Evolutionary conservation across 2,888 invertebrate species (phyloP).

Genomic region (Scotopteryx bipunctaria): DNA sequence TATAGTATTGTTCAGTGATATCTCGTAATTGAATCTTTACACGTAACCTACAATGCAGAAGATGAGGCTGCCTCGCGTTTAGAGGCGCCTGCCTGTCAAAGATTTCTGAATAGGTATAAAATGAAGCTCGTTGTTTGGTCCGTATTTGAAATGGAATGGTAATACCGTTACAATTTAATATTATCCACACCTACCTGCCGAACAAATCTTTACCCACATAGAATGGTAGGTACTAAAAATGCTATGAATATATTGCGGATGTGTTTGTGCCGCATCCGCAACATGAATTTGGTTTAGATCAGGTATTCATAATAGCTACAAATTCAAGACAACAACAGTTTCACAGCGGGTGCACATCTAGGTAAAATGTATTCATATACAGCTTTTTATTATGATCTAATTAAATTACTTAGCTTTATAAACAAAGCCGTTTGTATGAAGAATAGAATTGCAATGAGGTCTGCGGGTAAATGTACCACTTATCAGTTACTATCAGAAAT

Average conservation of each 20-base stretch:
- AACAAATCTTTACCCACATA: conserved; percentile 50
- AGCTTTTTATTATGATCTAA: neutral
- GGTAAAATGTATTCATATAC: conserved; percentile 13
- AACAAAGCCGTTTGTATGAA: conserved; percentile 4
- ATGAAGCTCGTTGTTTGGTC: conserved; percentile 26
- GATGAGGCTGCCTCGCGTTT: conserved; percentile 46
- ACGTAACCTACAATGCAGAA: conserved; percentile 58
- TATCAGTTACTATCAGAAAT: conserved; percentile 51
- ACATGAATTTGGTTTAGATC: conserved; percentile 12
- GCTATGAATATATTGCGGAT: conserved; percentile 62
- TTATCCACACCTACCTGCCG: conserved; percentile 32
- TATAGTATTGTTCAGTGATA: conserved; percentile 70
- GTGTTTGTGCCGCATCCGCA: conserved; percentile 32
- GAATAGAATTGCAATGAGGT: conserved; percentile 40
- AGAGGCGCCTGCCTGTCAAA: conserved; percentile 28
- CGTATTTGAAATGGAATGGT: conserved; percentile 32
- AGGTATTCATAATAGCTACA: conserved; percentile 41
- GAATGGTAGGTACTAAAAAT: conserved; percentile 46
- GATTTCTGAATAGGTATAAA: conserved; percentile 28
- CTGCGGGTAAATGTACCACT: conserved; percentile 48
- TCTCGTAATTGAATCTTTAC: conserved; percentile 75
- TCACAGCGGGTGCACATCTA: conserved; percentile 26
- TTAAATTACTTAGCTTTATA: neutral
- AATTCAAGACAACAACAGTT: conserved; percentile 27
- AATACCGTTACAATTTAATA: conserved; percentile 37